Evolutionary conservation across 1,140 invertebrate species (phyloP), one percentile per base, ranked within the genome.

Genomic region (Heliconius melpomene): DNA sequence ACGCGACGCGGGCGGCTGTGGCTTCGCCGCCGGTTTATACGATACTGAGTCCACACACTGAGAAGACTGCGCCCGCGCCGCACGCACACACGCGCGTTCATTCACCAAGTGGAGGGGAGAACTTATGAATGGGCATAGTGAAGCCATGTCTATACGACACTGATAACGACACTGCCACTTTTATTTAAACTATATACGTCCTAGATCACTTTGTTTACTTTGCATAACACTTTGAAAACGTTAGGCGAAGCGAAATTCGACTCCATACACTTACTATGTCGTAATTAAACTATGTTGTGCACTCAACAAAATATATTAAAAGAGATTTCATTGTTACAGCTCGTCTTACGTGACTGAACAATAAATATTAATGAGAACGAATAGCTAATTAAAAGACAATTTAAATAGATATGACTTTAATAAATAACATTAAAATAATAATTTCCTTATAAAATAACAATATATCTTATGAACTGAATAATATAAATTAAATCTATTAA

Each of bases 111-210:
- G 90, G 90, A n/a, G 89, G 90, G 91, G 91, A 77, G 87, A 70
- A 82, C 86, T 92, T 87, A 93, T 94, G 91, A 94, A 94, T 94
- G 93, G 89, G 92, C 91, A 90, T 94, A 94, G 91, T 93, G 92
- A 83, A 85, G 86, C 85, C 79, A 79, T 85, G 87, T 83, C 87
- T 87, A 87, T 86, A 82, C 89, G 91, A 94, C 88, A 86, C 85
- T 93, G 91, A 93, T 93, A 93, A 92, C 71, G 85, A 83, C 86
- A 86, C 84, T 85, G 86, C 86, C 18, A 83, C 80, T 78, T 79
- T 83, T 83, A 83, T 83, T 83, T 75, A 81, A 82, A 50, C 74
- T 46, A 71, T 13, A 82, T 80, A 80, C 81, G 75, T 80, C 66
- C 80, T 80, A 82, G 76, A 83, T 79, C 32, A 29, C 78, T 60